Base-by-base conservation (phyloP, 1,140 invertebrate genomes). In the Antheraea mylitta region DNA sequence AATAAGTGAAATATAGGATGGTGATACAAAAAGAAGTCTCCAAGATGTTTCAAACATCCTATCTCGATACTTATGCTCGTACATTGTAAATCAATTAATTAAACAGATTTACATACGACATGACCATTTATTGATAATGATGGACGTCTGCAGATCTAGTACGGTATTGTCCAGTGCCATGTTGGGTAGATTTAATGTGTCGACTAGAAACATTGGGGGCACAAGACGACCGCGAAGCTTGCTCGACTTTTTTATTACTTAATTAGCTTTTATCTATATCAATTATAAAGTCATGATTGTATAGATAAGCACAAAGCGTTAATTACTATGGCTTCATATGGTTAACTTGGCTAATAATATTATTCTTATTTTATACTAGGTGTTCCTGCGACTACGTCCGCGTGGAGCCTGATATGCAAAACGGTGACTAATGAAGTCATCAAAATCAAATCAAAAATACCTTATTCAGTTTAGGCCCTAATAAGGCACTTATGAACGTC, bases 61-160 rank as follows among this genome's bases (percentile, higher is more conserved):
- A 53, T 1, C 10, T 53, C 45, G 16, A 53, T 53, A 53, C 11
- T 10, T 53, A 0, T 13, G 16, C 45, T 16, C 0, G 16, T 53
- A 53, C 45, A 53, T 53, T 53, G 45, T 53, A 53, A 13, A 53
- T 53, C 16, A 42, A 53, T 53, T 53, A 53, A 53, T 53, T 53
- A 53, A 53, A 16, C 16, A 16, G 6, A 53, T 53, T 53, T 53
- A 53, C 45, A 53, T 53, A 53, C 0, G 45, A 9, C 11, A 53
- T 53, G 45, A 16, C 45, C 45, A 53, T 53, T 53, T 53, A 53
- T 53, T 53, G 45, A 6, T 13, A 53, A 13, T 16, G 45, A 53
- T 53, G 45, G 45, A 16, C 16, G 45, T 16, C 5, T 53, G 10
- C 16, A 6, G 45, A 53, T 13, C 45, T 9, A 53, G 45, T 53